Conservation (phyloP, 2,797 vertebrate genomes). For the Amblyopsis hoosieri region DNA sequence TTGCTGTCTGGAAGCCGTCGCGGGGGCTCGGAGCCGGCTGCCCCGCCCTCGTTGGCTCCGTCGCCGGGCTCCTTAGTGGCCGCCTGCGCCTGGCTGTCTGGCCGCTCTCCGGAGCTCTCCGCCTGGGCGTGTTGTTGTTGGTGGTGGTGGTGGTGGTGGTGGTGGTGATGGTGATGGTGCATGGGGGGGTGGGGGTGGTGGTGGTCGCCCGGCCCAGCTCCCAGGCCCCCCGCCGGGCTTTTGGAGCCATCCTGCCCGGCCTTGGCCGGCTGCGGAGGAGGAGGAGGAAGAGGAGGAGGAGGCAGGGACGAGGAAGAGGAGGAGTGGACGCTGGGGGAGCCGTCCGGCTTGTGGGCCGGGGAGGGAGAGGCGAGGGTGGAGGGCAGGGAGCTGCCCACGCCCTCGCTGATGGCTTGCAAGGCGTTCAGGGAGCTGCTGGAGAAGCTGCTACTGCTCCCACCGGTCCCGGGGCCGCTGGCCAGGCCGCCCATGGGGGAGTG, state of each 20-base stretch:
- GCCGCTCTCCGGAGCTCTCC: conserved; percentile 85
- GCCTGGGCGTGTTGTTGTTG: conserved; percentile 76
- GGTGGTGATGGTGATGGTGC: conserved; percentile 61
- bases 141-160: conserved; percentile 52
- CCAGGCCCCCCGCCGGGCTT: conserved; percentile 85
- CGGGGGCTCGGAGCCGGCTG: conserved; percentile 75
- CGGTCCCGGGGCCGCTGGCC: conserved; percentile 71
- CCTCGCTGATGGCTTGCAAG: conserved; percentile 96
- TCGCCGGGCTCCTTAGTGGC: conserved; percentile 65
- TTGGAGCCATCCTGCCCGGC: conserved; percentile 81
- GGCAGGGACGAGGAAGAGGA: conserved; percentile 86
- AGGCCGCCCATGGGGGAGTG: conserved; percentile 93
- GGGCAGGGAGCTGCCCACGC: conserved; percentile 91
- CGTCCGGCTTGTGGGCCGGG: conserved; percentile 87
- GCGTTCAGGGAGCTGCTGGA: conserved; percentile 97
- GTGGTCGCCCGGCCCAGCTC: conserved; percentile 70
- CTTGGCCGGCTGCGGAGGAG: conserved; percentile 76
- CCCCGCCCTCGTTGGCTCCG: conserved; percentile 73
- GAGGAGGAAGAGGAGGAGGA: conserved; percentile 84
- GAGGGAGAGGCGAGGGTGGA: conserved; percentile 90
- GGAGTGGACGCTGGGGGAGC: conserved; percentile 86
- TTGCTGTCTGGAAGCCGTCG: conserved; percentile 87
- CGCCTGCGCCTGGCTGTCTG: conserved; percentile 80
- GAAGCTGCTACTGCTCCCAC: conserved; percentile 84
- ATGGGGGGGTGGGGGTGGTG: conserved; percentile 65